These are phyloP conservation scores for Nebria salina DNA, from an alignment of 2,888 invertebrate species.

Conservation along the genomic window DNA sequence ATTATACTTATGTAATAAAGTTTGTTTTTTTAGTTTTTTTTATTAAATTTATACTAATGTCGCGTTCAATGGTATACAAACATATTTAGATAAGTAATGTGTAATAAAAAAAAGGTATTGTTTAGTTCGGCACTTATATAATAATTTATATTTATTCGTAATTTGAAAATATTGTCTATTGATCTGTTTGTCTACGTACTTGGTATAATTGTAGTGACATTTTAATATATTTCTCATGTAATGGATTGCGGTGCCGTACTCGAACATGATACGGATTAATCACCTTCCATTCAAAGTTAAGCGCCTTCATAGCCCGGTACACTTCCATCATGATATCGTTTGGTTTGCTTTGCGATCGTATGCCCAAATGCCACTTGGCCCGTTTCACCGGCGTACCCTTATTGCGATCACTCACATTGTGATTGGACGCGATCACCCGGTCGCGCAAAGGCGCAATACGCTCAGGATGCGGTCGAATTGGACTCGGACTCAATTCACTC, in stretches of 20 bases:
- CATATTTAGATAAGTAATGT: too few species aligned
- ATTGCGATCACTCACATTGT: constrained; percentile 58
- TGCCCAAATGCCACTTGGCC: constrained; percentile 99
- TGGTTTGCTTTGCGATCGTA: constrained; percentile 98
- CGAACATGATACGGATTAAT: constrained; percentile 97
- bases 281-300: constrained; percentile 99
- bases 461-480: constrained; percentile 87
- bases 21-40: too few species aligned
- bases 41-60: too few species aligned
- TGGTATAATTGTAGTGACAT: constrained; percentile 99
- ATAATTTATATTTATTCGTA: too few species aligned
- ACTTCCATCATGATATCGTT: constrained; percentile 99
- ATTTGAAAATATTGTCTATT: too few species aligned
- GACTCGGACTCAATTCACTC: constrained; percentile 64
- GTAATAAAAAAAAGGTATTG: too few species aligned
- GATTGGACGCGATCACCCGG: constrained; percentile 64
- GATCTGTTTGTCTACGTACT: constrained; percentile 54
- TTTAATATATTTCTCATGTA: constrained; percentile 85
- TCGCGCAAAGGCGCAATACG: constrained; percentile 81
- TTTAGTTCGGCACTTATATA: too few species aligned
- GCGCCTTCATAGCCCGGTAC: constrained; percentile 97
- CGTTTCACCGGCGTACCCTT: constrained; percentile 84
- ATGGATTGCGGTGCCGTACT: constrained; percentile 88
- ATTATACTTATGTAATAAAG: too few species aligned
- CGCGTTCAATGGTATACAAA: too few species aligned